These are phyloP conservation scores for Arctopsyche grandis DNA, from an alignment of 1,140 invertebrate genomes.

Conservation along the genomic window DNA sequence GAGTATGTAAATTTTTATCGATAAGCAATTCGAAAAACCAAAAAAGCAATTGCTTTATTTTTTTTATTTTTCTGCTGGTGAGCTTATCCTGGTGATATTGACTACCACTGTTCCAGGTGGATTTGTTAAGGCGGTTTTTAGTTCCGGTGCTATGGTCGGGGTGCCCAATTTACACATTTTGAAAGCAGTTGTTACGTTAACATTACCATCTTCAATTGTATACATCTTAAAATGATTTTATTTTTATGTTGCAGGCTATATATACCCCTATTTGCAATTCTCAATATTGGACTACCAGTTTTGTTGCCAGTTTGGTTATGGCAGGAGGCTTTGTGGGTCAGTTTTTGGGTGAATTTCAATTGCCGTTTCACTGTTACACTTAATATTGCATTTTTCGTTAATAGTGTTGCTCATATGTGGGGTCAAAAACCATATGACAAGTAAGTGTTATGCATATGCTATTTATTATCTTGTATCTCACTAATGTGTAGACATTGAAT, in stretches of 20 bases:
- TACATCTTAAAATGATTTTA: too few relatives aligned
- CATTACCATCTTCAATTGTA: not conserved
- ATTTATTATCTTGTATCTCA: not conserved
- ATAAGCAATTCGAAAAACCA: too few relatives aligned
- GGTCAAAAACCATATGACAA: constrained; percentile 91
- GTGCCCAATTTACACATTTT: too few relatives aligned
- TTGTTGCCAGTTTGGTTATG: constrained; percentile 83
- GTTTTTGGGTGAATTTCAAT: constrained; percentile 87
- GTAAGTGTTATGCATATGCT: constrained; percentile 61
- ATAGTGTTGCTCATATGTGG: constrained; percentile 91
- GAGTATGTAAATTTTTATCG: too few relatives aligned
- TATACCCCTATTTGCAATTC: constrained; percentile 78
- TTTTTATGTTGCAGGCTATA: constrained; percentile 69
- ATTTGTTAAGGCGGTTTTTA: too few relatives aligned
- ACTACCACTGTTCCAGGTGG: too few relatives aligned
- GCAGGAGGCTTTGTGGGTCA: constrained; percentile 80
- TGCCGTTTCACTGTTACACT: constrained; percentile 84
- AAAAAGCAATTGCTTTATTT: too few relatives aligned
- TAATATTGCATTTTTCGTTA: constrained; percentile 93
- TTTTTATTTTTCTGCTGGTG: too few relatives aligned
- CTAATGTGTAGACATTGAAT: not conserved
- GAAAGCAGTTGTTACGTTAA: too few relatives aligned
- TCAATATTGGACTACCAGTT: constrained; percentile 84
- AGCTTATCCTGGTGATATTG: too few relatives aligned
- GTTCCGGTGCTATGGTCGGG: too few relatives aligned